These are phyloP conservation scores for Arctopsyche grandis DNA, from an alignment of 1,140 invertebrate species.

Conservation along the genomic window DNA sequence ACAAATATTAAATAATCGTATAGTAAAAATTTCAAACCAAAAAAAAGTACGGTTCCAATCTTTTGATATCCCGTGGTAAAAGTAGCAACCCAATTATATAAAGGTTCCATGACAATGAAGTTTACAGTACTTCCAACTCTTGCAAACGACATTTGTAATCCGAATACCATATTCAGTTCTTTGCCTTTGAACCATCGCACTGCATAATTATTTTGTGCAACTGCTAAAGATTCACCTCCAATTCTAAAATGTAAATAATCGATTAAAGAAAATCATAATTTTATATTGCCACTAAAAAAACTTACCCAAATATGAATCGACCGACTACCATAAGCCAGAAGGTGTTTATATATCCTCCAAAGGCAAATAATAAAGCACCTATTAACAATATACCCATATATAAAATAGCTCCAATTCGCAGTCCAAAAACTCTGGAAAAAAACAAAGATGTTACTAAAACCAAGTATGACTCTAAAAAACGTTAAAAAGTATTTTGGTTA, in stretches of 20 bases:
- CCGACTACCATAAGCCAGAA: conserved; percentile 94
- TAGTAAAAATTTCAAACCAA: conserved; percentile 70
- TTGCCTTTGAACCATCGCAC: conserved; percentile 98
- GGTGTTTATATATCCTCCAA: conserved; percentile 80
- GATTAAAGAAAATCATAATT: conserved; percentile 13
- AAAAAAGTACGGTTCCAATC: conserved; percentile 84
- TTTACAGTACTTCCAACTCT: conserved; percentile 95
- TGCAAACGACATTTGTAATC: conserved; percentile 91
- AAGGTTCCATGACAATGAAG: conserved; percentile 89
- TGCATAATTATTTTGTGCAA: conserved; percentile 98
- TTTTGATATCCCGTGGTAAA: conserved; percentile 76
- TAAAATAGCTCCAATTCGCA: conserved; percentile 90
- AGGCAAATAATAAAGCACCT: conserved; percentile 89
- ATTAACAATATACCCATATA: conserved; percentile 83
- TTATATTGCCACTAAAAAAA: neutral
- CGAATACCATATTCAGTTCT: conserved; percentile 98
- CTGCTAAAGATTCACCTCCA: conserved; percentile 94
- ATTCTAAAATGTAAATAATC: conserved; percentile 72
- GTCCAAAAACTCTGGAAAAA: conserved; percentile 84
- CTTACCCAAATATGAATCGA: conserved; percentile 96
- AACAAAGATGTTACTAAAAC: no score
- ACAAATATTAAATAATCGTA: neutral
- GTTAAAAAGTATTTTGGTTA: no score
- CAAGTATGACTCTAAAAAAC: no score
- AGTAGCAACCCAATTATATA: conserved; percentile 82